phyloP scores from a whole-genome alignment of 1,140 invertebrate species.

The Drosophila paulistorum region DNA sequence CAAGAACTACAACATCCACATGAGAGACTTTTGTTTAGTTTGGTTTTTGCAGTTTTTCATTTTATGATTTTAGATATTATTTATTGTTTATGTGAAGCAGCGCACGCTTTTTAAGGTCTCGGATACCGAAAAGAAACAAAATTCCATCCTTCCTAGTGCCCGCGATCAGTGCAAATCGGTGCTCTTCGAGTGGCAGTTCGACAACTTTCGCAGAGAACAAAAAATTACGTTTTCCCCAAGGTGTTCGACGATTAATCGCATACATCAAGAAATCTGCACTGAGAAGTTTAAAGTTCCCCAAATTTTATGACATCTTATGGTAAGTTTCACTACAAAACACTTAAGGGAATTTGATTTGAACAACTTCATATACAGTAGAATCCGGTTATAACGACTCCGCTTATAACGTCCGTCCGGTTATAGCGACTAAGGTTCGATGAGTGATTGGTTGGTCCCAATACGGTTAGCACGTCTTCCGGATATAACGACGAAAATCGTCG shows the following conservation, averaged over 20 bases:
- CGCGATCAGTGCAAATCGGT: background rate
- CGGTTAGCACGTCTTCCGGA: no score
- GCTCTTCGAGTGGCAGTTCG: background rate
- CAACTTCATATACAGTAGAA: no score
- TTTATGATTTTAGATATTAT: conserved; percentile 40
- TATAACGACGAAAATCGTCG: no score
- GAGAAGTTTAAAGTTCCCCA: background rate
- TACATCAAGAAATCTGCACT: background rate
- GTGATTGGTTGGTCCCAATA: no score
- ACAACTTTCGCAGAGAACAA: background rate
- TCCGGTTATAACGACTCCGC: no score
- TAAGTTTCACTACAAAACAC: conserved; percentile 13
- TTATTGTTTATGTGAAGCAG: conserved; percentile 60
- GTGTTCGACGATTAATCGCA: background rate
- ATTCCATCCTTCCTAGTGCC: background rate
- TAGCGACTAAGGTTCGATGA: no score
- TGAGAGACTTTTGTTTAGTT: conserved; percentile 59
- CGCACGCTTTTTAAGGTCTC: conserved; percentile 11
- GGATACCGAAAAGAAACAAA: background rate
- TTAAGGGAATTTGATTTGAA: conserved; percentile 2
- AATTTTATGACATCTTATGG: conserved; percentile 11
- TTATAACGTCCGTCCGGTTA: no score
- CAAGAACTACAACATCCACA: background rate
- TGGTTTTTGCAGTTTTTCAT: conserved; percentile 36
- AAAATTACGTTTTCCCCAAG: background rate